Evolutionary conservation across 2,797 vertebrate genomes (phyloP).

Genomic region (Thunnus albacares): DNA sequence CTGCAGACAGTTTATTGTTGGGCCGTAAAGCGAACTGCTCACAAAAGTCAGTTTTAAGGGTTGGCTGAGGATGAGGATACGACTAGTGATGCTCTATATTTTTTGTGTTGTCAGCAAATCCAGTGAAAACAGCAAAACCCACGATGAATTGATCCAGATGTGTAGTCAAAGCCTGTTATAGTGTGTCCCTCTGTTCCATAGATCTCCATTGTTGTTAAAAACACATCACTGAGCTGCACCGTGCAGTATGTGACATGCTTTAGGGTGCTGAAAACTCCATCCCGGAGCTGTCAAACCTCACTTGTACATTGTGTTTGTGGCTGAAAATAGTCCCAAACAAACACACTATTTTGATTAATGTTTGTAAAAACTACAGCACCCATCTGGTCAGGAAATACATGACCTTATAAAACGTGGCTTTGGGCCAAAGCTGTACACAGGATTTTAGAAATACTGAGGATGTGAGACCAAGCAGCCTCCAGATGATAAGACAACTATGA

Average conservation of each 20-base stretch:
- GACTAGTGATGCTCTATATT: background rate
- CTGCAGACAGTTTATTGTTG: background rate
- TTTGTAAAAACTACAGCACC: background rate
- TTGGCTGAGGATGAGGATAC: background rate
- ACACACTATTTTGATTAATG: background rate
- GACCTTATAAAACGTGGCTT: background rate
- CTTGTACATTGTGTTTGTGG: too few species aligned
- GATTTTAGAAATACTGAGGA: too few species aligned
- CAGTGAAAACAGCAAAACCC: too few species aligned
- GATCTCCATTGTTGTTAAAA: background rate
- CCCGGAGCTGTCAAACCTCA: too few species aligned
- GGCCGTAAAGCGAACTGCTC: background rate
- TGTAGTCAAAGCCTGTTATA: too few species aligned
- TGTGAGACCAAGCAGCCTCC: too few species aligned
- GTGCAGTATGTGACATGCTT: background rate
- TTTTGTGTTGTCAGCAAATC: background rate
- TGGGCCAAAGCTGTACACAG: background rate
- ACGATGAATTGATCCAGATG: too few species aligned
- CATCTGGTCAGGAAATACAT: background rate
- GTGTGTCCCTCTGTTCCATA: too few species aligned
- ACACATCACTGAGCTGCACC: slow-evolving; percentile 5
- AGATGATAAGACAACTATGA: too few species aligned
- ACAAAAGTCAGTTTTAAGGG: background rate
- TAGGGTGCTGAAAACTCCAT: background rate
- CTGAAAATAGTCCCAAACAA: too few species aligned